A percentile compares a stretch with the other conserved stretches of the same genome.
phyloP scores from a whole-genome alignment of 2,797 vertebrate genomes.

The Bryconaethiops microstoma region DNA sequence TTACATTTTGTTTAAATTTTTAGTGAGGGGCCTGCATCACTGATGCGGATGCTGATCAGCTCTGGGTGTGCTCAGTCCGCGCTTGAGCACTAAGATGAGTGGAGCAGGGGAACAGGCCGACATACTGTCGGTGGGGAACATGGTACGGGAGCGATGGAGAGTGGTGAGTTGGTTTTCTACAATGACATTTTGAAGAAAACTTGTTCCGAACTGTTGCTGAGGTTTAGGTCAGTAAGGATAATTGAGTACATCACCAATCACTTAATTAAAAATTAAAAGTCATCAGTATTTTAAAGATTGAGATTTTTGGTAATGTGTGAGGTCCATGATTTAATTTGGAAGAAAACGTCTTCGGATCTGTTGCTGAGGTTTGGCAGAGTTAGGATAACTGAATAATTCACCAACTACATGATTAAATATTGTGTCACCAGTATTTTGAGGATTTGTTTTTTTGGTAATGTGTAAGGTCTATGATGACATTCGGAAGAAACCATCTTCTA shows the following conservation, averaged over 20 bases:
- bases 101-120: conserved; percentile 94
- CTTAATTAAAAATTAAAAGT: too few relatives aligned
- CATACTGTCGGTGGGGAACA: conserved; percentile 93
- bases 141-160: conserved; percentile 99
- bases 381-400: neutral
- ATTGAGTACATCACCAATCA: too few relatives aligned
- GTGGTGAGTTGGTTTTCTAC: conserved; percentile 84
- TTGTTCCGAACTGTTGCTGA: neutral
- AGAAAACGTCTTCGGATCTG: neutral
- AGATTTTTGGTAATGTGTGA: too few relatives aligned
- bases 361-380: too few relatives aligned
- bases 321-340: too few relatives aligned
- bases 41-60: conserved; percentile 73
- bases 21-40: conserved; percentile 66
- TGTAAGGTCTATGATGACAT: too few relatives aligned
- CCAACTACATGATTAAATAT: too few relatives aligned
- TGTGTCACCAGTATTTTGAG: neutral
- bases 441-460: neutral
- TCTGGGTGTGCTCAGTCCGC: conserved; percentile 64
- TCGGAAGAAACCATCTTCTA: too few relatives aligned
- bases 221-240: too few relatives aligned
- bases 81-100: conserved; percentile 88
- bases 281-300: too few relatives aligned
- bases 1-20: conserved; percentile 12
- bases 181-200: too few relatives aligned